phyloP scores from a whole-genome alignment of 1,140 invertebrate genomes.

The Panulirus ornatus region DNA sequence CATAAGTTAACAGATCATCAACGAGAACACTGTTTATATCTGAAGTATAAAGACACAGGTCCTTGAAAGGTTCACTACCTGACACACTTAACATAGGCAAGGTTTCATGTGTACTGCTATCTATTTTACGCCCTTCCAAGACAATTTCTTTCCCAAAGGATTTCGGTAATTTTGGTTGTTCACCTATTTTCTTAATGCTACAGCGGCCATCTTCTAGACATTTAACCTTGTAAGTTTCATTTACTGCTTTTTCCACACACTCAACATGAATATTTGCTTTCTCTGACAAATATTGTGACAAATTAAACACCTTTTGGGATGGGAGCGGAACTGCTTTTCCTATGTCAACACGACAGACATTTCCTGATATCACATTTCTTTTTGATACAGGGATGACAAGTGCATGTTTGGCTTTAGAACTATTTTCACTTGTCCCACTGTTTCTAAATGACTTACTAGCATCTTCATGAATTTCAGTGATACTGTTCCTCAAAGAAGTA shows the following conservation, averaged over 20 bases:
- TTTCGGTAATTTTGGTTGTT: not conserved
- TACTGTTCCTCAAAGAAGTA: too few relatives aligned
- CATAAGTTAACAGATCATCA: too few relatives aligned
- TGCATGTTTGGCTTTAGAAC: not conserved
- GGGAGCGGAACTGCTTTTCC: not conserved
- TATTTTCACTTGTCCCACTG: not conserved
- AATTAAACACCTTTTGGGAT: not conserved
- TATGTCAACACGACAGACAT: not conserved
- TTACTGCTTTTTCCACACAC: not conserved
- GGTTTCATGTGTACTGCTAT: not conserved
- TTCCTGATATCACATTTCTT: not conserved
- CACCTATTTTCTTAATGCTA: not conserved
- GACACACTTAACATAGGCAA: too few relatives aligned
- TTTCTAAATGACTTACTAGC: not conserved
- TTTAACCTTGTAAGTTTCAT: not conserved
- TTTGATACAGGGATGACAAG: not conserved
- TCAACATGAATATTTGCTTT: not conserved
- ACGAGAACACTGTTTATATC: too few relatives aligned
- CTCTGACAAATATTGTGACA: not conserved
- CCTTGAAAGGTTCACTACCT: too few relatives aligned
- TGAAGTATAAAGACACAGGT: too few relatives aligned
- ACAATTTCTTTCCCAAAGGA: not conserved
- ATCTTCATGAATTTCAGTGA: too few relatives aligned
- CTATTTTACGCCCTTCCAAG: not conserved
- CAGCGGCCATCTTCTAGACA: not conserved